Evolutionary conservation across 2,888 invertebrate genomes (phyloP).

Genomic region (Hermaeophaga mercurialis): DNA sequence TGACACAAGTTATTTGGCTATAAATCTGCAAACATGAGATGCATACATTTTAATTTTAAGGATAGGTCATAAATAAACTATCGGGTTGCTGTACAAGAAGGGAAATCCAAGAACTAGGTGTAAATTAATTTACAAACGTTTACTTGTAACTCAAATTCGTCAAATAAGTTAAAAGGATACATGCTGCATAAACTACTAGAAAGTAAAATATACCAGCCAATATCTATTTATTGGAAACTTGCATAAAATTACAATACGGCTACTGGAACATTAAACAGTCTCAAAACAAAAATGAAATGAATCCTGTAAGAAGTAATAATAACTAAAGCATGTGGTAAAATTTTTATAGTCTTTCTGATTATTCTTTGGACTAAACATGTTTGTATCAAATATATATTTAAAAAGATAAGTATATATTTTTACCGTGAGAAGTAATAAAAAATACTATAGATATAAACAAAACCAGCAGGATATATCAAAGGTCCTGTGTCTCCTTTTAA

Average conservation of each 20-base stretch:
- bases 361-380: conserved; percentile 82
- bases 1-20: too few relatives aligned
- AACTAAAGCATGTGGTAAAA: conserved; percentile 90
- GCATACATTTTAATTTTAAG: too few relatives aligned
- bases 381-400: conserved; percentile 78
- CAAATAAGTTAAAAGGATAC: conserved; percentile 84
- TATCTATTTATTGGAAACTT: conserved; percentile 81
- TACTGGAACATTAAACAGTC: conserved; percentile 97
- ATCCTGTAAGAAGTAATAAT: conserved; percentile 95
- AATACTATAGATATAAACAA: conserved; percentile 87
- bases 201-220: conserved; percentile 88
- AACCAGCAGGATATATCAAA: conserved; percentile 96
- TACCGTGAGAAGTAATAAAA: conserved; percentile 85
- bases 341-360: conserved; percentile 81
- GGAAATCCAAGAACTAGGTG: conserved; percentile 87
- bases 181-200: conserved; percentile 94
- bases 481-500: conserved; percentile 96
- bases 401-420: conserved; percentile 83
- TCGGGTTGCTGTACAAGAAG: conserved; percentile 80
- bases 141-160: conserved; percentile 69
- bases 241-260: conserved; percentile 86
- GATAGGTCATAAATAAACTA: too few relatives aligned
- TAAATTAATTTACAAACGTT: conserved; percentile 76
- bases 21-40: too few relatives aligned
- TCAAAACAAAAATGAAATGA: conserved; percentile 94